Conservation (phyloP, 2,113 vertebrate species). For the Nansenia antarctica region DNA sequence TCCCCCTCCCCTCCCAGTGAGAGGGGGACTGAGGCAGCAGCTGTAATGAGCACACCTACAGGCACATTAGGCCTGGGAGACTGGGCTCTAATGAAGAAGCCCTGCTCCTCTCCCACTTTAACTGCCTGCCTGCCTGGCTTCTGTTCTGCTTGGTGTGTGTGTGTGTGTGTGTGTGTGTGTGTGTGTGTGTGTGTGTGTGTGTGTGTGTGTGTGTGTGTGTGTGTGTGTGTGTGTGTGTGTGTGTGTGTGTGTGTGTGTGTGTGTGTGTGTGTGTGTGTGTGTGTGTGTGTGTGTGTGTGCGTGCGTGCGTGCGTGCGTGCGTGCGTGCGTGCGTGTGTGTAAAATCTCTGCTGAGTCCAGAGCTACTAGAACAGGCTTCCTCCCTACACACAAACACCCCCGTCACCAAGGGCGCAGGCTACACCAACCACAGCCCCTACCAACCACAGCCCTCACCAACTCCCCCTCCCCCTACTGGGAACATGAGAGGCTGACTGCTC, state of each 20-base stretch:
- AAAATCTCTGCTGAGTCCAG: slow-evolving; percentile 8
- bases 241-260: too few species aligned
- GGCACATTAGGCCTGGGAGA: slow-evolving; percentile 60
- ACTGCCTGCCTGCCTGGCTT: neutral
- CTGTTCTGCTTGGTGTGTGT: neutral
- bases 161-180: too few species aligned
- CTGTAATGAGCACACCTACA: slow-evolving; percentile 64
- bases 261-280: too few species aligned
- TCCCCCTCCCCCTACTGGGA: slow-evolving; percentile 1
- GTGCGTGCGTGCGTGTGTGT: too few species aligned
- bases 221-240: too few species aligned
- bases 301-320: too few species aligned
- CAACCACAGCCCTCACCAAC: too few species aligned
- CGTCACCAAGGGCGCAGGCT: neutral
- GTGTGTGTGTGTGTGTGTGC: too few species aligned
- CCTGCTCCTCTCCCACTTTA: slow-evolving; percentile 14
- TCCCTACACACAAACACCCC: neutral
- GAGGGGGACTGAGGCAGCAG: slow-evolving; percentile 39
- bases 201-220: too few species aligned
- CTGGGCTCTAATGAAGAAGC: slow-evolving; percentile 67
- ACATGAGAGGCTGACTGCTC: slow-evolving; percentile 47
- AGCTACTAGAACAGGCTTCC: neutral
- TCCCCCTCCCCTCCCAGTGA: slow-evolving; percentile 40
- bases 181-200: too few species aligned
- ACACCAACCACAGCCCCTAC: slow-evolving; percentile 7